Evolutionary conservation across 2,797 vertebrate genomes (phyloP).

Genomic region (Melanotaenia trifasciata): DNA sequence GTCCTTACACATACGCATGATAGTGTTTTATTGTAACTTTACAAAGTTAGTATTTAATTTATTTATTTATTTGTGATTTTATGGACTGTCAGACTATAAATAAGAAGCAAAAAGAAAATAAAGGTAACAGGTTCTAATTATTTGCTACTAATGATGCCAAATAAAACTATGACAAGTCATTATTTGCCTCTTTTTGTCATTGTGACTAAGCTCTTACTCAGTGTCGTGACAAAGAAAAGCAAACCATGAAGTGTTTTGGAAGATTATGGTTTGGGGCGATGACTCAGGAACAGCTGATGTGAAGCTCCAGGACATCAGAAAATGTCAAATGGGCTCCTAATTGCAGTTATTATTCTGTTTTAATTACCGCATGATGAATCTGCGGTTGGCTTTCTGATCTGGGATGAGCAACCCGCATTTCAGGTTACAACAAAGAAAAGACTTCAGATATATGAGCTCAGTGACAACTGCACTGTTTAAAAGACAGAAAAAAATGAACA

Average conservation of each 20-base stretch:
- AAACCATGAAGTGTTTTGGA: conserved; percentile 70
- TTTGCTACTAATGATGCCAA: conserved; percentile 40
- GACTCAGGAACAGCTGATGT: conserved; percentile 81
- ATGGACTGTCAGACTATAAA: not conserved
- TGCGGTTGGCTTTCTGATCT: conserved; percentile 62
- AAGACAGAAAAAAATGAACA: not conserved
- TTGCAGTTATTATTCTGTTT: conserved; percentile 86
- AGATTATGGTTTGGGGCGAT: conserved; percentile 81
- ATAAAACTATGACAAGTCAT: conserved; percentile 42
- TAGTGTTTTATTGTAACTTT: conserved; percentile 14
- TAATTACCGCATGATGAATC: conserved; percentile 80
- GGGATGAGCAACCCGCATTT: conserved; percentile 68
- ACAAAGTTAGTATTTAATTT: not conserved
- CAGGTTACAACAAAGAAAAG: conserved; percentile 40
- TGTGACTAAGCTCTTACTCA: conserved; percentile 65
- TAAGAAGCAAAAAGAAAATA: conserved; percentile 7
- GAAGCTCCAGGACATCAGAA: conserved; percentile 73
- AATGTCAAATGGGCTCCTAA: conserved; percentile 76
- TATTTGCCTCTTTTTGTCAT: conserved; percentile 30
- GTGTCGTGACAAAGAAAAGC: conserved; percentile 53
- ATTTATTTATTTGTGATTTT: not conserved
- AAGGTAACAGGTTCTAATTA: conserved; percentile 23
- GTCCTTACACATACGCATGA: conserved; percentile 7
- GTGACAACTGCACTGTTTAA: conserved; percentile 3
- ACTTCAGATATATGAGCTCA: conserved; percentile 24